Base-by-base conservation (phyloP, 1,140 invertebrate species). In the Cydia amplana region DNA sequence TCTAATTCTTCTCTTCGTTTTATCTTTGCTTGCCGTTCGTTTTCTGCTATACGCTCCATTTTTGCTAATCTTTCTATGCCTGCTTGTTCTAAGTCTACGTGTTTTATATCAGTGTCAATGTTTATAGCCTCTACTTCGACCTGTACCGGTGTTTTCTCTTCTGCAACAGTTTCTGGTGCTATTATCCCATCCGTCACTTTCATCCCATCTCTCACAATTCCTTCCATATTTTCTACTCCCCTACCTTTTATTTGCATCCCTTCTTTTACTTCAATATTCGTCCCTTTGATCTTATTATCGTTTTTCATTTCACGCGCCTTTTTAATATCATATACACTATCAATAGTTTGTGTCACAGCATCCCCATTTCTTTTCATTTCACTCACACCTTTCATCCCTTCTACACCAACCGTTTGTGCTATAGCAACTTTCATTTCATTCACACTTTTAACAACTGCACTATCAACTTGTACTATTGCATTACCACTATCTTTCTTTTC, bases 1-100 rank as follows among this genome's bases (percentile, higher is more conserved):
- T 60, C 55, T 60, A 60, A 60, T 23, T 60, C 55, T 7, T 60
- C 55, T 60, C 55, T 60, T 60, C 55, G 55, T 12, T 23, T 60
- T 60, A 60, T 60, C n/a, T 60, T 60, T 10, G 18, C 9, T 60
- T 23, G 18, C 9, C 20, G 20, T 23, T 60, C 10, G 5, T 60
- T 60, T 60, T 60, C 55, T 10, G 55, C 55, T 60, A 60, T 23
- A 2, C 55, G 55, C 55, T 60, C 55, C 20, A 60, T 20, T 60
- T 60, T 23, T 20, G n/a, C 55, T 60, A 60, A 60, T 60, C 55
- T 18, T 60, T 60, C 18, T 23, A 60, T 12, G 0, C 18, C 18
- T 20, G 55, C 55, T 23, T 60, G 55, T 20, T 60, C 18, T 10
- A 10, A 60, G 18, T 60, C 20, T 23, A 23, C 10, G 10, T 3